phyloP scores from a whole-genome alignment of 2,888 invertebrate genomes.

The Colletes collaris region DNA sequence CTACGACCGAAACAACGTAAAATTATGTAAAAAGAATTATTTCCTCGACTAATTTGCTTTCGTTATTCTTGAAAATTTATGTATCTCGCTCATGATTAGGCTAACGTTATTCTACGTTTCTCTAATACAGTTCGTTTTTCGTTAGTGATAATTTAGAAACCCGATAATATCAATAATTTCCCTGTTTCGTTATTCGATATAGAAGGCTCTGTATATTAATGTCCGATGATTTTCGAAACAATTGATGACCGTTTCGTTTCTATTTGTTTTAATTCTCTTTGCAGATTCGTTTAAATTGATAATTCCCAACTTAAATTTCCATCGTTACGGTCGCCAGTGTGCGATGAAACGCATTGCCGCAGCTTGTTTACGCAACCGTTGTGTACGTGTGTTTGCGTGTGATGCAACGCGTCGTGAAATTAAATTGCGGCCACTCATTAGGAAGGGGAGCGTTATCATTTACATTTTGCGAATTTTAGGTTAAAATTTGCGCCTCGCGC shows the following conservation, averaged over 20 bases:
- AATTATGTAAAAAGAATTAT: no score
- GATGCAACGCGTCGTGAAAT: constrained; percentile 38
- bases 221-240: background rate
- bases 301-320: constrained; percentile 11
- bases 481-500: constrained; percentile 8
- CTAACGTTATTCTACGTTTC: no score
- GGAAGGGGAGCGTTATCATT: constrained; percentile 37
- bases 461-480: constrained; percentile 38
- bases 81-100: no score
- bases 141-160: no score
- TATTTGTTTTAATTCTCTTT: constrained; percentile 6
- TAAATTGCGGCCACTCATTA: constrained; percentile 48
- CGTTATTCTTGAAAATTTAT: no score
- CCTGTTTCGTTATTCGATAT: no score
- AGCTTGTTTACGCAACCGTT: constrained; percentile 14
- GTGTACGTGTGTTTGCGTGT: constrained; percentile 1
- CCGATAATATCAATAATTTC: no score
- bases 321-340: background rate
- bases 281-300: constrained; percentile 10
- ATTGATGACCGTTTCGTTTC: background rate
- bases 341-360: constrained; percentile 34
- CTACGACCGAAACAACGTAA: no score
- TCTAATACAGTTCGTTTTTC: no score
- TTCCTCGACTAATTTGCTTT: no score
- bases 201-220: background rate